Base-by-base conservation (phyloP, 2,797 vertebrate genomes). In the Alfaro cultratus region DNA sequence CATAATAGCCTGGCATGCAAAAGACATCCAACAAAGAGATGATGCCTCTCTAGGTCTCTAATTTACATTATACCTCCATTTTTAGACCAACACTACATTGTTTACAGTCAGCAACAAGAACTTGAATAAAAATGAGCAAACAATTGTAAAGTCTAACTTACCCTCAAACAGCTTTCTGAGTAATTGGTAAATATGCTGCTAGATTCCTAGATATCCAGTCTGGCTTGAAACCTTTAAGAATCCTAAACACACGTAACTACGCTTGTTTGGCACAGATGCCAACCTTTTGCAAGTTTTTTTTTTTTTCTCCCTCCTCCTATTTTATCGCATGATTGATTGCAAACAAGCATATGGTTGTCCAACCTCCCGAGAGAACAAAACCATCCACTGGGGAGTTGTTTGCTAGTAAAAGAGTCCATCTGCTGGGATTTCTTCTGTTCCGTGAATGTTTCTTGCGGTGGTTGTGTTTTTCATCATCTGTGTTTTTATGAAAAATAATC, bases 281-380 rank as follows among this genome's bases (percentile, higher is more conserved):
- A 29, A 29, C 41, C 5, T 71, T 71, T 45, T 29, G 13, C 41
- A 71, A 71, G 68, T 18, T 70, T 41, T 43, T 23, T 51, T 23
- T 51, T n/a, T 21, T 51, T 51, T 2, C 12, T n/a, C 41, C 16
- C 26, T 5, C 13, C 41, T 36, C 9, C 26, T 43, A 45, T 71
- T 46, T 71, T 5, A 71, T 45, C 68, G 29, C 7, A 45, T 29
- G 13, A 71, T 71, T 71, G 41, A 71, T 16, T 29, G 26, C n/a
- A 71, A 29, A 71, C 12, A 71, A 71, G 64, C 64, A 26, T 68
- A 68, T 68, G 36, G 68, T 71, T 29, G 26, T 46, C 43, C 43
- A 46, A 46, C 68, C 26, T 71, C 68, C 68, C 13, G 29, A 71
- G 41, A 71, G 68, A 8, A 29, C 16, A 71, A 71, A 26, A 10